These are phyloP conservation scores for Tineola bisselliella DNA, from an alignment of 2,888 invertebrate species.

Conservation along the genomic window DNA sequence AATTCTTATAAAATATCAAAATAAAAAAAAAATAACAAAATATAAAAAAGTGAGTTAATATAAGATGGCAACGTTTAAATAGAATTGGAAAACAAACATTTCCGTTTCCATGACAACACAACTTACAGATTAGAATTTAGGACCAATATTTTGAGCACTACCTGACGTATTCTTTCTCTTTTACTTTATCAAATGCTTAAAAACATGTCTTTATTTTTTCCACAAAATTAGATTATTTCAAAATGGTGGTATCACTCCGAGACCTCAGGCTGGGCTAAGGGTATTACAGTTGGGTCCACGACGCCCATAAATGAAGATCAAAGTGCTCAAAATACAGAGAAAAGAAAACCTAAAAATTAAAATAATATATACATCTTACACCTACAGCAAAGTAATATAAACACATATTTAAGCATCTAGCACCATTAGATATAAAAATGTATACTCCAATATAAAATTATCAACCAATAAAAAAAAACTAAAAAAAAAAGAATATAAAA, in stretches of 20 bases:
- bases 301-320: too few species aligned
- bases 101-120: background rate
- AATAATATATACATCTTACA: constrained; percentile 20
- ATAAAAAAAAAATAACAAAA: background rate
- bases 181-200: too few species aligned
- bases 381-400: constrained; percentile 46
- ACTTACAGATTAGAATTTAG: too few species aligned
- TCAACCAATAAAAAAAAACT: constrained; percentile 49
- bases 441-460: constrained; percentile 58
- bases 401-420: constrained; percentile 53
- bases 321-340: too few species aligned
- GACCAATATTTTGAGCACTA: too few species aligned
- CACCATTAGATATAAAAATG: constrained; percentile 58
- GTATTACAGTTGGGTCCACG: too few species aligned
- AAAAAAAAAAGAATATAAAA: constrained; percentile 32
- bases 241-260: too few species aligned
- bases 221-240: too few species aligned
- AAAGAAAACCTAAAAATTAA: constrained; percentile 17
- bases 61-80: constrained; percentile 44
- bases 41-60: background rate
- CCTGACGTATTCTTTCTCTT: too few species aligned
- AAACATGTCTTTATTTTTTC: too few species aligned
- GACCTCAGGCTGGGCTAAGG: too few species aligned
- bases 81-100: constrained; percentile 20
- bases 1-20: constrained; percentile 12